Evolutionary conservation across 2,888 invertebrate species (phyloP).

Genomic region (Leucania comma): DNA sequence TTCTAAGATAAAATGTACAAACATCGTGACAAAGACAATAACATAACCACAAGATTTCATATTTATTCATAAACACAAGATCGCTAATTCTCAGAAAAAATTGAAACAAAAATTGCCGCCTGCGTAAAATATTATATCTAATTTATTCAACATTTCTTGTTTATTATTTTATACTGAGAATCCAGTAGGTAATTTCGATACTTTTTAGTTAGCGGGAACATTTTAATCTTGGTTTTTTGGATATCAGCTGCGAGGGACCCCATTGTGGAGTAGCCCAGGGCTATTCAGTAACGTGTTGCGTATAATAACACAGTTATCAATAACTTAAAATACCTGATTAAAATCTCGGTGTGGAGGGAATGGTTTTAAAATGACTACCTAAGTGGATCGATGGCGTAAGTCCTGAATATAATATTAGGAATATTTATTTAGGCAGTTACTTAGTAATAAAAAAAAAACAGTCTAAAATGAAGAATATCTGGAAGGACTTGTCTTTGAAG

Average conservation of each 20-base stretch:
- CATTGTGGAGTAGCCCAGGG: constrained; percentile 29
- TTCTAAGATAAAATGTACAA: too few relatives aligned
- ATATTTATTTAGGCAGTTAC: too few relatives aligned
- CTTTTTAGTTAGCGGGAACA: constrained; percentile 30
- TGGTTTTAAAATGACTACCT: background rate
- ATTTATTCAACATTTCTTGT: constrained; percentile 44
- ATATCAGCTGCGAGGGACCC: constrained; percentile 51
- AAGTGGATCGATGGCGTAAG: background rate
- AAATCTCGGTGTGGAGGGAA: background rate
- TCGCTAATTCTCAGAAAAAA: background rate
- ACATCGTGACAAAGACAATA: too few relatives aligned
- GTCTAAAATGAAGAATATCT: too few relatives aligned
- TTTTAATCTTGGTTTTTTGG: constrained; percentile 51
- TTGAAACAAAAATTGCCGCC: background rate
- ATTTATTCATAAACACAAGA: background rate
- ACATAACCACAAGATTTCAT: too few relatives aligned
- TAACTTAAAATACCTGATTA: constrained; percentile 23
- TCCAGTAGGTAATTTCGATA: constrained; percentile 19
- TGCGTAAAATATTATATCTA: constrained; percentile 45
- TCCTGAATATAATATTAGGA: background rate
- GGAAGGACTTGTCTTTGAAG: too few relatives aligned
- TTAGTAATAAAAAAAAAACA: too few relatives aligned
- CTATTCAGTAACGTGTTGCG: constrained; percentile 44
- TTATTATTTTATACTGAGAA: constrained; percentile 48
- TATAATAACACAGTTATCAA: constrained; percentile 49